Conservation (phyloP, 2,888 invertebrate genomes). For the Tinea pellionella region DNA sequence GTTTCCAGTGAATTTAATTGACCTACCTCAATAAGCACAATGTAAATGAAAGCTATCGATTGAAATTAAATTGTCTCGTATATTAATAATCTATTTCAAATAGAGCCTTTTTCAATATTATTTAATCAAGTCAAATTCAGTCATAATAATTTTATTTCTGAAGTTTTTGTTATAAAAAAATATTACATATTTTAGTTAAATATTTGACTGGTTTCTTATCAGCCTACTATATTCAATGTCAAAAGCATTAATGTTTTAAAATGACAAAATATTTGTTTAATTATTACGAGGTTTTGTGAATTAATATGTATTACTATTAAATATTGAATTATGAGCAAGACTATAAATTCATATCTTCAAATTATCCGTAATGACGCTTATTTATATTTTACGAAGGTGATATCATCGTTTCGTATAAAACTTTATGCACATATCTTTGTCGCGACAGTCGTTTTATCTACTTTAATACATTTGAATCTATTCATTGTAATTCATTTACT, state of each 20-base stretch:
- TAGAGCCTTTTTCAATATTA: too few relatives aligned
- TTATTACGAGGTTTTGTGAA: too few relatives aligned
- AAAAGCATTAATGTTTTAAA: not conserved
- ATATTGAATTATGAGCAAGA: not conserved
- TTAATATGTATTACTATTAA: not conserved
- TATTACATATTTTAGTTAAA: not conserved
- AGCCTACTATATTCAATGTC: not conserved
- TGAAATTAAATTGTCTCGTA: not conserved
- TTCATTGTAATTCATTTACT: not conserved
- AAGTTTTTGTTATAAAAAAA: too few relatives aligned
- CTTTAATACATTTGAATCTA: not conserved
- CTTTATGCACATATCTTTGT: constrained; percentile 6
- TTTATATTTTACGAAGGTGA: constrained; percentile 7
- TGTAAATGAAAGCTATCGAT: not conserved
- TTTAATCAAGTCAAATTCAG: too few relatives aligned
- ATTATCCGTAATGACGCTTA: constrained; percentile 3
- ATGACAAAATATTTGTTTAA: too few relatives aligned
- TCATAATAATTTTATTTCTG: too few relatives aligned
- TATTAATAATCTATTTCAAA: too few relatives aligned
- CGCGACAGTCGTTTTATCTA: not conserved
- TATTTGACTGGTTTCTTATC: constrained; percentile 6
- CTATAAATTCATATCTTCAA: not conserved
- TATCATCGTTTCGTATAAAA: not conserved
- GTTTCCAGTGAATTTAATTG: not conserved
- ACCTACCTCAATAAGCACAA: not conserved